Conservation (phyloP, 64 coral and sea anemone species). For the Acropora yongei region DNA sequence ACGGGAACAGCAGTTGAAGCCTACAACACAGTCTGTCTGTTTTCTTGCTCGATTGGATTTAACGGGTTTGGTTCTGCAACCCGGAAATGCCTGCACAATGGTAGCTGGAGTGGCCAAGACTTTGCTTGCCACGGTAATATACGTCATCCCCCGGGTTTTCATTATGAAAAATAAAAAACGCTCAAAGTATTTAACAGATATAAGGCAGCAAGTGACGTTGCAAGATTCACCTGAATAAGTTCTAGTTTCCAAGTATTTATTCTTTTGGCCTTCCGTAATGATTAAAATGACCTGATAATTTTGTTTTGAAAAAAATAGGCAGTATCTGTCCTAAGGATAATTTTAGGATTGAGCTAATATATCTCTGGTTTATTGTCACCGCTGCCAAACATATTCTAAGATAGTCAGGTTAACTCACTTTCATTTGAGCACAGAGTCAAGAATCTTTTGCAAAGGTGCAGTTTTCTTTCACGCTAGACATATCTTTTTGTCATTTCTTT, state of each 20-base stretch:
- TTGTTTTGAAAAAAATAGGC: background rate
- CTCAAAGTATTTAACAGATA: background rate
- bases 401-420: background rate
- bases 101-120: slow-evolving; percentile 52
- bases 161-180: background rate
- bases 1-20: background rate
- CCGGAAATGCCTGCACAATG: slow-evolving; percentile 34
- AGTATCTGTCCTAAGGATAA: background rate
- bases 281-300: background rate
- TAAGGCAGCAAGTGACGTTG: no score
- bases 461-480: background rate
- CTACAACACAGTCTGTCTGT: slow-evolving; percentile 41
- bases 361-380: background rate
- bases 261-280: background rate
- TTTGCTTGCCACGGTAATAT: slow-evolving; percentile 22
- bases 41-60: slow-evolving; percentile 48
- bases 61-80: slow-evolving; percentile 1
- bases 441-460: background rate
- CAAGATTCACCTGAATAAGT: no score
- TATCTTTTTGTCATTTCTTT: background rate
- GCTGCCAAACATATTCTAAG: background rate
- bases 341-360: background rate
- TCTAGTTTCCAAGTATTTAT: background rate
- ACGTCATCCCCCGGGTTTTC: background rate
- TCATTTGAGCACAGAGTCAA: background rate